phyloP scores from a whole-genome alignment of 1,140 invertebrate species.

The Bradynema listronoti region DNA sequence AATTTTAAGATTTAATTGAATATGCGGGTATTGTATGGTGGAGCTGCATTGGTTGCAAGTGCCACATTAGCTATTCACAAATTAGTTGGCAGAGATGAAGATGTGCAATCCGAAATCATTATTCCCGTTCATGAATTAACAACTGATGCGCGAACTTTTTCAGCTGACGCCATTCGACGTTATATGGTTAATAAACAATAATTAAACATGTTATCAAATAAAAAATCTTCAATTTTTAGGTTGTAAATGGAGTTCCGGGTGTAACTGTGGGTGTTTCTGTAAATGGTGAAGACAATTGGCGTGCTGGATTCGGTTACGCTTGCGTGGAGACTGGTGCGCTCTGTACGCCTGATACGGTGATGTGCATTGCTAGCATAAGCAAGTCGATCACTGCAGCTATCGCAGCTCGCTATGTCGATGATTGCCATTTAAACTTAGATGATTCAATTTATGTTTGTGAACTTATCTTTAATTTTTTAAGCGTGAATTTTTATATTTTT shows the following conservation, averaged over 20 bases:
- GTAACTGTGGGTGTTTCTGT: conserved; percentile 63
- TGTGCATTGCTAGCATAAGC: conserved; percentile 67
- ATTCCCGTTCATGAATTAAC: too few relatives aligned
- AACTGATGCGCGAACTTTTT: too few relatives aligned
- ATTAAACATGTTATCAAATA: too few relatives aligned
- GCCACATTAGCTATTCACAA: too few relatives aligned
- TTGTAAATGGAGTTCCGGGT: conserved; percentile 61
- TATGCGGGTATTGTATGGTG: too few relatives aligned
- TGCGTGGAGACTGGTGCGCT: conserved; percentile 64
- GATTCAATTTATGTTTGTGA: conserved; percentile 61
- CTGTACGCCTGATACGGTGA: conserved; percentile 62
- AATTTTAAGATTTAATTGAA: too few relatives aligned
- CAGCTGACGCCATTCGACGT: too few relatives aligned
- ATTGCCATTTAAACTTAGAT: conserved; percentile 64
- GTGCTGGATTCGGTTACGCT: conserved; percentile 63
- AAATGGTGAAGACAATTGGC: conserved; percentile 63
- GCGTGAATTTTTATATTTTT: too few relatives aligned
- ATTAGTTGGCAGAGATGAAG: too few relatives aligned
- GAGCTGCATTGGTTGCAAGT: too few relatives aligned
- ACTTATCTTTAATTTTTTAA: background rate
- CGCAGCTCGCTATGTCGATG: conserved; percentile 63
- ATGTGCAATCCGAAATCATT: too few relatives aligned
- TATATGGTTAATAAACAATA: too few relatives aligned
- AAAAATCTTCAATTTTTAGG: conserved; percentile 16
- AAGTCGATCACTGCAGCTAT: conserved; percentile 64